Evolutionary conservation across 1,140 invertebrate species (phyloP).

Genomic region (Trissolcus basalis): DNA sequence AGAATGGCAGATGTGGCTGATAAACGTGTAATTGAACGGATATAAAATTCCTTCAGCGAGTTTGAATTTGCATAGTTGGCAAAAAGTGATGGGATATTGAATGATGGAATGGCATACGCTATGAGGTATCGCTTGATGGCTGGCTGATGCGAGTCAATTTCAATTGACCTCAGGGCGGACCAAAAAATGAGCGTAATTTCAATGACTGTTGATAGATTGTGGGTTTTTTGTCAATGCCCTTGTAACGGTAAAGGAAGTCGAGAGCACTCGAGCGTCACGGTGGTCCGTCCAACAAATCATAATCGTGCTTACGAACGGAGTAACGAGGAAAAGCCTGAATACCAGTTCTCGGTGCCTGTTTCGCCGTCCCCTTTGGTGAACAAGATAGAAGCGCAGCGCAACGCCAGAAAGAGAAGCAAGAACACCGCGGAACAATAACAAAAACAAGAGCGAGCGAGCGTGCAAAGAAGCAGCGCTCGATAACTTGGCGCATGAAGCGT

Average conservation of each 20-base stretch:
- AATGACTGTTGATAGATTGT: constrained; percentile 42
- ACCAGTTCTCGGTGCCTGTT: constrained; percentile 48
- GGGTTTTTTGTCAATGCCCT: constrained; percentile 36
- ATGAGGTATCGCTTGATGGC: constrained; percentile 2
- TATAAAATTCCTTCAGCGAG: too few species aligned
- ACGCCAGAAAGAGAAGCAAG: constrained; percentile 46
- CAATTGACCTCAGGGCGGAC: constrained; percentile 42
- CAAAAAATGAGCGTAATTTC: constrained; percentile 55
- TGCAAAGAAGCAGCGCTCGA: constrained; percentile 54
- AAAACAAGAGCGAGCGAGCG: constrained; percentile 43
- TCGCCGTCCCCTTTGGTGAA: constrained; percentile 8
- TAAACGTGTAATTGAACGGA: too few species aligned
- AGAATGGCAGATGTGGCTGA: too few species aligned
- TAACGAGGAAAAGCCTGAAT: constrained; percentile 68
- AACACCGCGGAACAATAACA: constrained; percentile 35
- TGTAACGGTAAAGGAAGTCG: constrained; percentile 27
- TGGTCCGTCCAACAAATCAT: constrained; percentile 74
- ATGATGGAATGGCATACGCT: background rate
- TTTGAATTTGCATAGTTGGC: too few species aligned
- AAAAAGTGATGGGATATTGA: too few species aligned
- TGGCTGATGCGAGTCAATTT: constrained; percentile 31
- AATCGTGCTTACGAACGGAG: constrained; percentile 70
- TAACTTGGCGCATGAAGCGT: constrained; percentile 61
- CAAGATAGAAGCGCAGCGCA: constrained; percentile 37
- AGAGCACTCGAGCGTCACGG: constrained; percentile 59